Percentiles rank a stretch among this genome's conserved stretches.
Conservation (phyloP, 1,140 invertebrate species). For the Bombus breviceps region DNA sequence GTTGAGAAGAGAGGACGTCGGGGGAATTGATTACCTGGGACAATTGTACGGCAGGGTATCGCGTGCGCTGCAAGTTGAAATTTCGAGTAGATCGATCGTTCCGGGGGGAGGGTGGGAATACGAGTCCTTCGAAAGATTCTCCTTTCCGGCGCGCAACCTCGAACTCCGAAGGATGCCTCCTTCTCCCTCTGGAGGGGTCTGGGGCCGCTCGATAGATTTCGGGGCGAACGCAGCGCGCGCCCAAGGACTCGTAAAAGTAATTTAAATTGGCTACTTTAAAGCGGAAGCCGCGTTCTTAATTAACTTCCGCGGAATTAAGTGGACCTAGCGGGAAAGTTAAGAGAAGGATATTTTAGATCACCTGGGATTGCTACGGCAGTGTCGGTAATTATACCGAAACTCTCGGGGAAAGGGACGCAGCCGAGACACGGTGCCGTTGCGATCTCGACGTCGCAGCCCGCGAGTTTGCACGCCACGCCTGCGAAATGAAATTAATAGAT, state of each 20-base stretch:
- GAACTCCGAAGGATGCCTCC: neutral
- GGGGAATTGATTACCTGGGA: constrained; percentile 48
- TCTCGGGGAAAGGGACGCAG: constrained; percentile 5
- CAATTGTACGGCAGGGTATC: constrained; percentile 46
- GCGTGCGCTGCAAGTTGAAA: constrained; percentile 48
- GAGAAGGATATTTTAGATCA: constrained; percentile 55
- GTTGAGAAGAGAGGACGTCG: constrained; percentile 30
- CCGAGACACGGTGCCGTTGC: neutral
- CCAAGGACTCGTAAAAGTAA: constrained; percentile 54
- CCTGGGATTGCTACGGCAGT: constrained; percentile 44
- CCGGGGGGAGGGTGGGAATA: neutral
- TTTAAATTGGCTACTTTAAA: constrained; percentile 57
- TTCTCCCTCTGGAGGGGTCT: neutral
- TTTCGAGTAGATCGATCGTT: constrained; percentile 48
- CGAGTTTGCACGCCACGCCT: neutral
- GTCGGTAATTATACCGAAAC: constrained; percentile 55
- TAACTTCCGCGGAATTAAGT: constrained; percentile 55
- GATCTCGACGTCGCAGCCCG: neutral
- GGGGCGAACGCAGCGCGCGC: constrained; percentile 27
- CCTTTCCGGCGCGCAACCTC: neutral
- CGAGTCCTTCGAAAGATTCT: constrained; percentile 7
- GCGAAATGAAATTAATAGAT: constrained; percentile 24
- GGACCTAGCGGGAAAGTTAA: constrained; percentile 54
- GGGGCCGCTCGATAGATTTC: constrained; percentile 41
- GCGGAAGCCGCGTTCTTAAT: constrained; percentile 47